Conservation (phyloP, 2,113 vertebrate genomes). For the Lanius ludovicianus region DNA sequence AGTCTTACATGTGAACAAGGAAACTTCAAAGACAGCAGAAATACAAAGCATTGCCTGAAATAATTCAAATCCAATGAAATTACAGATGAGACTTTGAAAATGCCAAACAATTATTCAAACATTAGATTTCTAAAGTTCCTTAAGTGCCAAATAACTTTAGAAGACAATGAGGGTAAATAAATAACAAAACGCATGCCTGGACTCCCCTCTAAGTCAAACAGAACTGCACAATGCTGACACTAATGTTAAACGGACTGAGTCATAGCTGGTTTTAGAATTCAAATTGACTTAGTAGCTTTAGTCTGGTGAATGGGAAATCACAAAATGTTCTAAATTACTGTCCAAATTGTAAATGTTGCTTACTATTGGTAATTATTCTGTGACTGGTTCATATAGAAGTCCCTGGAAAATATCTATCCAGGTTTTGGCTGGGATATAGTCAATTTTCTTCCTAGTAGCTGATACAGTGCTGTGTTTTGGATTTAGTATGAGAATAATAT, state of each 20-base stretch:
- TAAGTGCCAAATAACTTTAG: background rate
- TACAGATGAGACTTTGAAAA: background rate
- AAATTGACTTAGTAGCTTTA: background rate
- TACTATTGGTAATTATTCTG: background rate
- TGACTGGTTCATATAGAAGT: background rate
- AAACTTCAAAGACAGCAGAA: background rate
- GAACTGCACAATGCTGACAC: background rate
- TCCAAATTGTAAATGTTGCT: background rate
- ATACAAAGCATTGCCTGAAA: background rate
- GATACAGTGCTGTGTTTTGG: background rate
- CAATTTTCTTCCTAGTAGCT: background rate
- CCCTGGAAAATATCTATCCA: background rate
- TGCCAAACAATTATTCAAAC: background rate
- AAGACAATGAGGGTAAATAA: background rate
- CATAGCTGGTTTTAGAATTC: background rate
- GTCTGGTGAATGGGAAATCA: background rate
- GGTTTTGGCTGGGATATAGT: background rate
- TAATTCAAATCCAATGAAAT: background rate
- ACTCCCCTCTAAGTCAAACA: background rate
- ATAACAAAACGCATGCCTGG: background rate
- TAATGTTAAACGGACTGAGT: background rate
- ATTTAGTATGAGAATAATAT: no score
- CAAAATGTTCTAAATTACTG: background rate
- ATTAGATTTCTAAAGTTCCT: background rate
- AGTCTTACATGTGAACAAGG: background rate